Evolutionary conservation across 2,113 vertebrate species (phyloP).

Genomic region (Sialia sialis): DNA sequence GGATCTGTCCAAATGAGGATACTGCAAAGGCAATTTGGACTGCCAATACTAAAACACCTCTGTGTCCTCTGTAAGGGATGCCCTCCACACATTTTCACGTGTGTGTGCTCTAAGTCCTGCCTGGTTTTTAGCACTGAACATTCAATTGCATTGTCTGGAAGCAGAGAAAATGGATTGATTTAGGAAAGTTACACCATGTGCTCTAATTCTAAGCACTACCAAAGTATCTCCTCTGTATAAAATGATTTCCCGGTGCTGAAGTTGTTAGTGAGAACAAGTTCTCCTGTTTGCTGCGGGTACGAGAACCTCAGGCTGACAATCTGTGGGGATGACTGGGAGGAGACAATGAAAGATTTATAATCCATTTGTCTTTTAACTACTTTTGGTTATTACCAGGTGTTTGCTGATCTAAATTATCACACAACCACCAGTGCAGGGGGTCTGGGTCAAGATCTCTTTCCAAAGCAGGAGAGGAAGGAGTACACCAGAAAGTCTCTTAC

Average conservation of each 20-base stretch:
- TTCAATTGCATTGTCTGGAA: not conserved
- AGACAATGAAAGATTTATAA: not conserved
- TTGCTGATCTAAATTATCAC: not conserved
- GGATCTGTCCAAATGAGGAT: not conserved
- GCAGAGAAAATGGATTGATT: not conserved
- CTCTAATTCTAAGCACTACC: not conserved
- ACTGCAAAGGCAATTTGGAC: not conserved
- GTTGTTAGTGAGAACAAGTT: rapidly evolving
- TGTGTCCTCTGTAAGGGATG: not conserved
- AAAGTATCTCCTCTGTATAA: not conserved
- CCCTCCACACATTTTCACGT: rapidly evolving
- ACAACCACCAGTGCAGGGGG: not conserved
- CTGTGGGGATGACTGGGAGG: not conserved
- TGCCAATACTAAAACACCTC: not conserved
- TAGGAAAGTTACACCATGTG: not conserved
- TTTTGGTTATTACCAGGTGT: not conserved
- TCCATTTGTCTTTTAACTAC: not conserved
- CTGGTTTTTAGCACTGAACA: not conserved
- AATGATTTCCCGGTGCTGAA: not conserved
- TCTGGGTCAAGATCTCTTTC: not conserved
- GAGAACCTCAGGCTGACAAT: not conserved
- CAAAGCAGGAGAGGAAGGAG: not conserved
- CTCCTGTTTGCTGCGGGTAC: not conserved
- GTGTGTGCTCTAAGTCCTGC: not conserved
- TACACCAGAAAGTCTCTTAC: not conserved